These are phyloP conservation scores for Brachionus paranguensis DNA, from an alignment of 1,140 invertebrate species.

Conservation along the genomic window DNA sequence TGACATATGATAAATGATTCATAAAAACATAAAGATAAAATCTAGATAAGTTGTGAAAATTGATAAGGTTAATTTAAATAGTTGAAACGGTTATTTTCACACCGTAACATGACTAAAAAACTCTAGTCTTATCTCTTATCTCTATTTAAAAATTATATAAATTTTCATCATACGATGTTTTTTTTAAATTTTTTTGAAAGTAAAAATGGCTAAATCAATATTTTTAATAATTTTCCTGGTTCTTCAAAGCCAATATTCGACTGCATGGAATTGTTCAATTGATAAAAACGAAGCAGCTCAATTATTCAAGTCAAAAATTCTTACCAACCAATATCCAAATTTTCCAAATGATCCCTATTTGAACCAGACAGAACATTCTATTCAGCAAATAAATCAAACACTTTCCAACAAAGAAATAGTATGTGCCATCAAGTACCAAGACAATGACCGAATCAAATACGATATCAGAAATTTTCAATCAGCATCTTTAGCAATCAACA, in stretches of 20 bases:
- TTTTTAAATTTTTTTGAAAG: background rate
- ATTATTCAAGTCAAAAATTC: background rate
- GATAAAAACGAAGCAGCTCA: background rate
- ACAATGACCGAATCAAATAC: background rate
- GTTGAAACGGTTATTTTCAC: too few species aligned
- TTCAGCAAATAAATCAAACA: background rate
- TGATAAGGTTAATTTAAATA: too few species aligned
- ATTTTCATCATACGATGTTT: background rate
- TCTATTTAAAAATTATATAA: background rate
- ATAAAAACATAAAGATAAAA: too few species aligned
- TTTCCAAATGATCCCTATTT: slow-evolving; percentile 4
- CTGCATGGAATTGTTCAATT: background rate
- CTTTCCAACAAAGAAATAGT: background rate
- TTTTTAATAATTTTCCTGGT: background rate
- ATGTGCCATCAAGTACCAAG: background rate
- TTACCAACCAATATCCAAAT: background rate
- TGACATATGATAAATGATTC: too few species aligned
- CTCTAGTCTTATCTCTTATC: too few species aligned
- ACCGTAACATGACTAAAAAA: too few species aligned
- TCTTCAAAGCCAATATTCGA: background rate
- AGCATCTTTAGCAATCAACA: background rate
- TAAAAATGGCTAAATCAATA: background rate
- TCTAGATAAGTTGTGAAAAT: too few species aligned
- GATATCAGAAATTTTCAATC: slow-evolving; percentile 7
- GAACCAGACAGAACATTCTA: background rate